Evolutionary conservation across 2,888 invertebrate genomes (phyloP).

Genomic region (Nomada ruficornis): DNA sequence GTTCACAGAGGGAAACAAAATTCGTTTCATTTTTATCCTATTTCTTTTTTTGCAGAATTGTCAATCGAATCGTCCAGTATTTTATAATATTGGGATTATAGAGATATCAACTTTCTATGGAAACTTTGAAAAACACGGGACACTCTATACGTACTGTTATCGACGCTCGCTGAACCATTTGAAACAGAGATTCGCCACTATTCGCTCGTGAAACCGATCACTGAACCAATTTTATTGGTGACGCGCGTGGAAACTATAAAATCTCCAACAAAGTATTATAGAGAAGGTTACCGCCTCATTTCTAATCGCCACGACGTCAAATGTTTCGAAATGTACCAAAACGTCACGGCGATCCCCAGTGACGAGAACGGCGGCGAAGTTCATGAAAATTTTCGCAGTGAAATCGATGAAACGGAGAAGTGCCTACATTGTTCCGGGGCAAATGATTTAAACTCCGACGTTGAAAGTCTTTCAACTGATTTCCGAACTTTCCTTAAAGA

Average conservation of each 20-base stretch:
- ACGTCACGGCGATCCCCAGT: background rate
- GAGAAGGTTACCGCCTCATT: conserved; percentile 7
- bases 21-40: background rate
- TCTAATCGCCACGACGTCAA: background rate
- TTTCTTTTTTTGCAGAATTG: background rate
- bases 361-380: background rate
- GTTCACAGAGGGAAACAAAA: background rate
- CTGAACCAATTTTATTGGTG: conserved; percentile 70
- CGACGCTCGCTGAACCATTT: conserved; percentile 1
- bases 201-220: conserved; percentile 26
- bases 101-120: background rate
- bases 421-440: conserved; percentile 44
- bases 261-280: conserved; percentile 17
- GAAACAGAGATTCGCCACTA: conserved; percentile 38
- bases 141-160: background rate
- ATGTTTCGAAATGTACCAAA: background rate
- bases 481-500: conserved; percentile 51
- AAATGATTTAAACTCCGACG: conserved; percentile 54
- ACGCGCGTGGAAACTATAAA: conserved; percentile 17
- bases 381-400: conserved; percentile 33
- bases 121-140: background rate
- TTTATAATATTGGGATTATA: background rate
- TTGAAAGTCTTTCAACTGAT: conserved; percentile 41
- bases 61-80: background rate
- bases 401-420: conserved; percentile 37